Percentiles rank a stretch among this genome's conserved stretches.
These are phyloP conservation scores for Archegozetes longisetosus DNA, from an alignment of 1,140 invertebrate genomes.

Conservation along the genomic window DNA sequence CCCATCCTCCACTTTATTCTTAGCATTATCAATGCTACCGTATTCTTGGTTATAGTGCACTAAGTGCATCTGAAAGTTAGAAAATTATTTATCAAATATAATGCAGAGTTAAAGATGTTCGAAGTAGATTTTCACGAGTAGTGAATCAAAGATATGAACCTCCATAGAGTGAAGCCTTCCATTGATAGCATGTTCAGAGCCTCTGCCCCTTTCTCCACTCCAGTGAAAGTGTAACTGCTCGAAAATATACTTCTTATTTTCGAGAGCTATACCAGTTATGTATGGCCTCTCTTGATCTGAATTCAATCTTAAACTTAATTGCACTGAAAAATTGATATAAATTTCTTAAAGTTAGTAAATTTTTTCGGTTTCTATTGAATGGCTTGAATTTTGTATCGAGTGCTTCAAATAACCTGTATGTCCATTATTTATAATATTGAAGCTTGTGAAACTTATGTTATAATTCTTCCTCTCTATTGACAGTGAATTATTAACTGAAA, in stretches of 20 bases:
- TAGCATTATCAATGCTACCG: slow-evolving; percentile 36
- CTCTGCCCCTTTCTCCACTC: slow-evolving; percentile 26
- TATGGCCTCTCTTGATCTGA: slow-evolving; percentile 29
- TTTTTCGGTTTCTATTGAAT: no score
- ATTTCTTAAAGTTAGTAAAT: slow-evolving; percentile 28
- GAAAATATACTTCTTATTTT: slow-evolving; percentile 29
- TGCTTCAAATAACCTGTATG: slow-evolving; percentile 25
- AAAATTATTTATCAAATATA: no score
- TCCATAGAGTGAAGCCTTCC: slow-evolving; percentile 14
- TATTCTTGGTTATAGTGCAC: slow-evolving; percentile 48
- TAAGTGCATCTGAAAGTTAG: slow-evolving; percentile 44
- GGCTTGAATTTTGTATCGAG: neutral
- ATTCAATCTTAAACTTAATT: slow-evolving; percentile 29
- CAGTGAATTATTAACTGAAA: slow-evolving; percentile 14
- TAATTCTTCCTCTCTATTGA: slow-evolving; percentile 24
- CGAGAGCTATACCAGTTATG: slow-evolving; percentile 31
- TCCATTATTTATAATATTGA: slow-evolving; percentile 27
- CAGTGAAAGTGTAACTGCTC: slow-evolving; percentile 35
- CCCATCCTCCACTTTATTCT: slow-evolving; percentile 34
- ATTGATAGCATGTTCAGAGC: slow-evolving; percentile 27
- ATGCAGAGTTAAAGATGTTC: no score
- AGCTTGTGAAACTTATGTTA: slow-evolving; percentile 17
- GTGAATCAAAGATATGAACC: no score
- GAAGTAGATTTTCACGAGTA: no score
- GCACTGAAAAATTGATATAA: slow-evolving; percentile 33